Conservation (phyloP, 2,888 invertebrate genomes). For the Taenaris catops region DNA sequence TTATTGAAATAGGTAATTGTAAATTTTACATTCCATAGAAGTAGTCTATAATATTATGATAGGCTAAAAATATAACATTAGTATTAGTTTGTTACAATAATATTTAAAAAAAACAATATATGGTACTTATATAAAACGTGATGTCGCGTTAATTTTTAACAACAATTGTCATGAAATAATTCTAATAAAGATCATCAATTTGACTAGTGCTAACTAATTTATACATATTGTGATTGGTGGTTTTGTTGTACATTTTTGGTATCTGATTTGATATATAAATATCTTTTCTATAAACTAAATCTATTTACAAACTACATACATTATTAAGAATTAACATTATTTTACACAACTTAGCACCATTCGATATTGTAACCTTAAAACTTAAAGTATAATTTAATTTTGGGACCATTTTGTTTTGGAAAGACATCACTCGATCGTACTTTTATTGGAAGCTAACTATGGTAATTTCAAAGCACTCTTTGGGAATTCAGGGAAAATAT, state of each 20-base stretch:
- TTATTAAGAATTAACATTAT: no score
- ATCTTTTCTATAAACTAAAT: constrained; percentile 21
- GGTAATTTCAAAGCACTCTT: constrained; percentile 49
- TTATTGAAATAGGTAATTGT: no score
- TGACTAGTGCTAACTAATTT: constrained; percentile 59
- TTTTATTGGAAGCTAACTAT: constrained; percentile 29
- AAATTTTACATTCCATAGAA: no score
- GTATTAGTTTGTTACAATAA: no score
- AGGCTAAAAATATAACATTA: no score
- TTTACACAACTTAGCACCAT: constrained; percentile 33
- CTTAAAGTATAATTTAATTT: constrained; percentile 27
- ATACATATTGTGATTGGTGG: constrained; percentile 59
- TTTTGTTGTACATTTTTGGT: constrained; percentile 63
- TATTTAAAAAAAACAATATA: no score
- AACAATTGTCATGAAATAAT: constrained; percentile 9
- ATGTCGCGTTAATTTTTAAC: not conserved
- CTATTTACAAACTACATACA: constrained; percentile 25
- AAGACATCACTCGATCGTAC: constrained; percentile 27
- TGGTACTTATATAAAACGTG: constrained; percentile 9
- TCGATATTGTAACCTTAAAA: constrained; percentile 11
- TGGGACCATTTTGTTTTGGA: constrained; percentile 31
- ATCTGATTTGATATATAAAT: constrained; percentile 47
- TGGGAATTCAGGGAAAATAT: constrained; percentile 33
- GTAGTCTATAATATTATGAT: no score
- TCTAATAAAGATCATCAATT: constrained; percentile 26